Evolutionary conservation across 2,888 invertebrate species (phyloP).

Genomic region (Hemaris fuciformis): DNA sequence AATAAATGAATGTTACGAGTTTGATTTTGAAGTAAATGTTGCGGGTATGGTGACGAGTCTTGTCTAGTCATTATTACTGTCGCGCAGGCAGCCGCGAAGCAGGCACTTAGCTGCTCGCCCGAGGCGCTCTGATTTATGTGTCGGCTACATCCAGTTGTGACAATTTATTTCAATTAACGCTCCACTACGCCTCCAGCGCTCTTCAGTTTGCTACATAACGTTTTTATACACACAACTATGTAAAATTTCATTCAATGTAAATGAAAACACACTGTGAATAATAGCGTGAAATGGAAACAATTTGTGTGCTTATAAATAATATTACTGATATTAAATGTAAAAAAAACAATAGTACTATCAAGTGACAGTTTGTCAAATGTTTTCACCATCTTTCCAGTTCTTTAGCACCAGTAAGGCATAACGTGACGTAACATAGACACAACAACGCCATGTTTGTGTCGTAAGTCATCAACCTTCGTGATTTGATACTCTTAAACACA

Average conservation of each 20-base stretch:
- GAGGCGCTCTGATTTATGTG: conserved; percentile 78
- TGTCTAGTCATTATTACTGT: conserved; percentile 44
- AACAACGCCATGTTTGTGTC: too few species aligned
- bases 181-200: conserved; percentile 52
- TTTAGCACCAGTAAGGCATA: too few species aligned
- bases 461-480: too few species aligned
- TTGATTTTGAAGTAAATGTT: neutral
- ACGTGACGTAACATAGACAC: too few species aligned
- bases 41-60: conserved; percentile 6
- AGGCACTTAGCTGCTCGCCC: conserved; percentile 78
- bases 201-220: conserved; percentile 27
- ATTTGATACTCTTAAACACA: too few species aligned
- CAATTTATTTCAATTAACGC: conserved; percentile 81
- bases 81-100: conserved; percentile 44
- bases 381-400: too few species aligned
- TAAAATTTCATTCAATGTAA: neutral
- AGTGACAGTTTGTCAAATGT: too few species aligned
- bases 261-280: neutral
- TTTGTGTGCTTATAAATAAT: neutral
- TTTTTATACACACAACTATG: conserved; percentile 7
- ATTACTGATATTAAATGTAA: too few species aligned
- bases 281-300: neutral
- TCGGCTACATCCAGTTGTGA: conserved; percentile 68
- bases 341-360: too few species aligned
- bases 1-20: neutral